Evolutionary conservation across 2,888 invertebrate genomes (phyloP).

Genomic region (Rosalia funebris): DNA sequence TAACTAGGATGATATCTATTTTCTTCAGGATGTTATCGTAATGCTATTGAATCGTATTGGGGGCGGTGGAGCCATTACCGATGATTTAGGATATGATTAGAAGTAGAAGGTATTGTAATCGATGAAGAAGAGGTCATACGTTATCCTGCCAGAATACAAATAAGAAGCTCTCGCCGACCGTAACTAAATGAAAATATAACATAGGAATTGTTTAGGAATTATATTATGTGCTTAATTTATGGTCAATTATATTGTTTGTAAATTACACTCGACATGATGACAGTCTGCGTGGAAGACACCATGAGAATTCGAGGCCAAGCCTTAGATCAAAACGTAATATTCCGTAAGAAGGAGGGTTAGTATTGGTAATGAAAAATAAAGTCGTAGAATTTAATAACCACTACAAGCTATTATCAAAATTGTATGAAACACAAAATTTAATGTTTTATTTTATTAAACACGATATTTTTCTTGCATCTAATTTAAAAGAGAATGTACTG

Average conservation of each 20-base stretch:
- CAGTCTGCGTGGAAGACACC: too few relatives aligned
- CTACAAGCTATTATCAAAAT: too few relatives aligned
- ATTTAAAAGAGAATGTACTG: too few relatives aligned
- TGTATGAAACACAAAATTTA: too few relatives aligned
- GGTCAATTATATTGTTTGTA: background rate
- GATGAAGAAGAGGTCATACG: conserved; percentile 9
- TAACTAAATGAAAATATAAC: conserved; percentile 4
- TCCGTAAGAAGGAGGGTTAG: too few relatives aligned
- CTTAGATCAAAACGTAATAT: too few relatives aligned
- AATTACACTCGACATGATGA: background rate
- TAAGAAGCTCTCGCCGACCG: conserved; percentile 15
- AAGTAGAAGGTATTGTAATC: background rate
- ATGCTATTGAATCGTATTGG: background rate
- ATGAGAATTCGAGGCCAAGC: too few relatives aligned
- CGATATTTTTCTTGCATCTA: too few relatives aligned
- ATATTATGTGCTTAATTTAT: background rate
- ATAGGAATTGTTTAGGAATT: background rate
- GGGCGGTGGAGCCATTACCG: background rate
- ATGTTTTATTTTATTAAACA: too few relatives aligned
- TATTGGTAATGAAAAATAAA: too few relatives aligned
- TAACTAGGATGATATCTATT: too few relatives aligned
- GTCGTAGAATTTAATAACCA: too few relatives aligned
- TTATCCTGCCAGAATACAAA: conserved; percentile 16
- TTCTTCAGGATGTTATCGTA: background rate
- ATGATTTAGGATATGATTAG: background rate